Evolutionary conservation across 1,140 invertebrate genomes (phyloP), one percentile per base, ranked within the genome.

Genomic region (Latrodectus geometricus): DNA sequence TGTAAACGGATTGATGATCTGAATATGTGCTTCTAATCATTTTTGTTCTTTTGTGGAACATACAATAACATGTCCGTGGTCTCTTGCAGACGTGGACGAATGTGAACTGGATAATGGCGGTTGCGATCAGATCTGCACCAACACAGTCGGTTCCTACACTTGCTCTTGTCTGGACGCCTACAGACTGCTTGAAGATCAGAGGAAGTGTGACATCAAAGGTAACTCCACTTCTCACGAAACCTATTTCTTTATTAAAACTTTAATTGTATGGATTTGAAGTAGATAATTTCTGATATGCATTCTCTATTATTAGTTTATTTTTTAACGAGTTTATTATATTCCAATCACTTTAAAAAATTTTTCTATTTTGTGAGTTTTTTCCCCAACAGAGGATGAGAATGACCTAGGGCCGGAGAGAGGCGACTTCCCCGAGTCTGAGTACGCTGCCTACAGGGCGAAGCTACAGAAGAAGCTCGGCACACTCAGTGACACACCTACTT

Each of bases 111-210:
- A 87, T 12, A 88, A 88, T 0, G 88, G 88, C 2, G 88, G 88
- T 0, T 90, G 89, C 54, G 88, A 87, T 17, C 89, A 89, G n/a
- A 81, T 73, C 9, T 89, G 89, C 72, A 83, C 35, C 8, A 88
- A 90, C 66, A 88, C 74, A 0, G 20, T 68, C 0, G 89, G 89
- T 11, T 83, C 88, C 8, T 90, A 88, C 35, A 48, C 65, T 7
- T 90, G 89, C 68, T 70, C 74, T 12, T 90, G 89, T 21, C 54
- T 73, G 15, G 20, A 61, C 0, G 89, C 89, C 8, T 89, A 77
- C 69, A 61, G 54, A 20, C 86, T 90, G 8, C 86, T 88, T n/a
- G 82, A 84, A 7, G 75, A 86, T 17, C 76, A 87, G 35, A 66
- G 88, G 15, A 79, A 86, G 11, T 88, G 88, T 17, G 88, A 87